Evolutionary conservation across 2,888 invertebrate species (phyloP), one percentile per base, ranked within the genome.

Genomic region (Tetragonisca angustula): DNA sequence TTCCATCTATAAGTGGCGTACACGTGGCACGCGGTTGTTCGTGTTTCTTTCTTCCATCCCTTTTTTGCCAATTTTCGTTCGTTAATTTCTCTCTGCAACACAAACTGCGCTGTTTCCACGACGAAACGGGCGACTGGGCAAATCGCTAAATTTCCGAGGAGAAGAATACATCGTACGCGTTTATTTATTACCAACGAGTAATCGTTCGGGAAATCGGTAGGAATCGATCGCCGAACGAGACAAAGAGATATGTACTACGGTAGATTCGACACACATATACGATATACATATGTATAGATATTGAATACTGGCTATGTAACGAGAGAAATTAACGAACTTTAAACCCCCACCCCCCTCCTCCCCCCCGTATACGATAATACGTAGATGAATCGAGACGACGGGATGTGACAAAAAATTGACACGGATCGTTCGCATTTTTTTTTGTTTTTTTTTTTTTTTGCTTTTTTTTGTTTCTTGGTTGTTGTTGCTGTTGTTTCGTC

Each of bases 61-160:
- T 15, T 70, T 32, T n/a, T n/a, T n/a, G n/a, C 27, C 27, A 17
- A 52, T 27, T 54, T 69, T 79, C 21, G 9, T 73, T 73, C 54
- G 69, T 81, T 78, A 73, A 74, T 61, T 81, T 78, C 52, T 64
- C 13, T 64, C 32, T 11, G 27, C n/a, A 43, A 43, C 43, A 9
- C 61, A 27, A 24, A 36, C 27, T 50, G 52, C 19, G 19, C 56
- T n/a, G 5, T 21, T n/a, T 27, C 24, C n/a, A 5, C 49, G 32
- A 54, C 43, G 27, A 27, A 27, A 27, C 27, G 27, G 52, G 54
- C 62, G 52, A 64, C 43, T 52, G 54, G 19, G 52, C 0, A 73
- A 73, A 36, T 36, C 36, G 43, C 54, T 75, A 67, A 43, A 43
- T 65, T 64, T 65, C 24, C 24, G 43, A 65, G n/a, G 11, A 43